phyloP scores from a whole-genome alignment of 2,113 vertebrate genomes.

The Puntigrus tetrazona region DNA sequence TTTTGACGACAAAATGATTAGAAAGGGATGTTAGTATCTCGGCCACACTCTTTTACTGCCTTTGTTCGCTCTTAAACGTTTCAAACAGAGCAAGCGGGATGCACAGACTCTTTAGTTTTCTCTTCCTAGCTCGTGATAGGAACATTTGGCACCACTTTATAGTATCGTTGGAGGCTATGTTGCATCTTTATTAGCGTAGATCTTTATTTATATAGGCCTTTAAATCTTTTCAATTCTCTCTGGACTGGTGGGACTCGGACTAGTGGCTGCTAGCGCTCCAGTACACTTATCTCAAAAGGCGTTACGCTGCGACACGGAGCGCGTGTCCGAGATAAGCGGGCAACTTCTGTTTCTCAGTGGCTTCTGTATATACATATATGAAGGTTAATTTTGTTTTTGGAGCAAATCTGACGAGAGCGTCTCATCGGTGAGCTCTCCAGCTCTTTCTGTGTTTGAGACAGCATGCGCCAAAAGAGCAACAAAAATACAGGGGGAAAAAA shows the following conservation, averaged over 20 bases:
- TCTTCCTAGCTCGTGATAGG: not conserved
- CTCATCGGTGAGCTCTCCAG: slow-evolving; percentile 1
- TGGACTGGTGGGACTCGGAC: slow-evolving; percentile 6
- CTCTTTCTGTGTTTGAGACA: slow-evolving; percentile 14
- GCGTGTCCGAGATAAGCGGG: not conserved
- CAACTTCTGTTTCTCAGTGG: not conserved
- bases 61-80: slow-evolving; percentile 18
- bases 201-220: slow-evolving; percentile 11
- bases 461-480: not conserved
- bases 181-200: not conserved
- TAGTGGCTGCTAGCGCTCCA: not conserved
- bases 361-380: not conserved
- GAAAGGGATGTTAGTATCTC: not conserved
- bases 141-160: not conserved
- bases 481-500: not conserved
- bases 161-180: not conserved
- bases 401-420: slow-evolving; percentile 1
- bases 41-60: slow-evolving; percentile 1
- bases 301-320: not conserved
- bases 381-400: not conserved
- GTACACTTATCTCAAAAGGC: not conserved
- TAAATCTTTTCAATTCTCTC: not conserved
- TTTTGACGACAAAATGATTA: slow-evolving; percentile 27
- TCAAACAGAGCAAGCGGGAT: slow-evolving; percentile 27
- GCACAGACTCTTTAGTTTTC: slow-evolving; percentile 12